Conservation (phyloP, 1,140 invertebrate genomes). For the Penaeus japonicus region DNA sequence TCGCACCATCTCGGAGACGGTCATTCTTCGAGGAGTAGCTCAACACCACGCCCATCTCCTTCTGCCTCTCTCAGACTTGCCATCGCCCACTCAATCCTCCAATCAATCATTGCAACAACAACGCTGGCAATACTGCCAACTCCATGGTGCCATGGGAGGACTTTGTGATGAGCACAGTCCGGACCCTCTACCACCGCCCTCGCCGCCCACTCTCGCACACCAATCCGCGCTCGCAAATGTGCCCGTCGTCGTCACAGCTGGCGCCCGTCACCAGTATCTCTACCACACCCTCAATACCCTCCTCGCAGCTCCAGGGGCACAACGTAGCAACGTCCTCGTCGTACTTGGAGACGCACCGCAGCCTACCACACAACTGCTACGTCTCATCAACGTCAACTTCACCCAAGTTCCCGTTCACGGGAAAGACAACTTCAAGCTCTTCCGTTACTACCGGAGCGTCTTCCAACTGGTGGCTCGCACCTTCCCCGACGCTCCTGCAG, state of each 20-base stretch:
- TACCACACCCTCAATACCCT: slow-evolving; percentile 45
- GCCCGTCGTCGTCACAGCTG: slow-evolving; percentile 28
- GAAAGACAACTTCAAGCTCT: slow-evolving; percentile 26
- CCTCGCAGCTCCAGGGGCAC: slow-evolving; percentile 20
- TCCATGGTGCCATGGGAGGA: slow-evolving; percentile 42
- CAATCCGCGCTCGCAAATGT: slow-evolving; percentile 7
- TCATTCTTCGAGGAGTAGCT: too few relatives aligned
- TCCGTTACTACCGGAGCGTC: neutral
- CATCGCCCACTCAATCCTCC: neutral
- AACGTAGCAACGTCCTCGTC: slow-evolving; percentile 19
- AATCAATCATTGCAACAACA: neutral
- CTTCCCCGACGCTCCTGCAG: too few relatives aligned
- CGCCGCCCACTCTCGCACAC: neutral
- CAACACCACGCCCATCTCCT: too few relatives aligned
- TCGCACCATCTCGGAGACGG: neutral
- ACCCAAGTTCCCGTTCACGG: slow-evolving; percentile 17
- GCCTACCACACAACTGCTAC: slow-evolving; percentile 28
- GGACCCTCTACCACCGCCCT: slow-evolving; percentile 18
- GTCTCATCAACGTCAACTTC: slow-evolving; percentile 29
- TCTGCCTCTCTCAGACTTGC: too few relatives aligned
- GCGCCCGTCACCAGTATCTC: slow-evolving; percentile 40
- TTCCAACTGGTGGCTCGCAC: too few relatives aligned
- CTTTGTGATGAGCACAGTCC: slow-evolving; percentile 34
- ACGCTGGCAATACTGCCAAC: slow-evolving; percentile 41
- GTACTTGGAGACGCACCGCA: slow-evolving; percentile 34